phyloP scores from a whole-genome alignment of 1,140 invertebrate genomes.

The Macrosteles quadrilineatus region DNA sequence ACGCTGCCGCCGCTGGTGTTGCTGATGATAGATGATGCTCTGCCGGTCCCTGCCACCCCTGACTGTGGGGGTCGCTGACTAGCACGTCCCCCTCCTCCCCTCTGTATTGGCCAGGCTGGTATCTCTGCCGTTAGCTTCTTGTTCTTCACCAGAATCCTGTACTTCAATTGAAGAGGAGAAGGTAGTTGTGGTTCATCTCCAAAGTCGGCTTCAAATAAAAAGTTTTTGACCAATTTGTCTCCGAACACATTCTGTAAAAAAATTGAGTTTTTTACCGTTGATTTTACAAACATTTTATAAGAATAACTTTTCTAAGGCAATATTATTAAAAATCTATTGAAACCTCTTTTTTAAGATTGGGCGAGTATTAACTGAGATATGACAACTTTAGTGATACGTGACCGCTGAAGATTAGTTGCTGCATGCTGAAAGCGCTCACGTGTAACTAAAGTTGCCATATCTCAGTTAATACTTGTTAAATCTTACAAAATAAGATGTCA shows the following conservation, averaged over 20 bases:
- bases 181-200: slow-evolving; percentile 82
- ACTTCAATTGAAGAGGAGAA: slow-evolving; percentile 79
- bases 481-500: no score
- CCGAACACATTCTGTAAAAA: slow-evolving; percentile 81
- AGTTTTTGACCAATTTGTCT: slow-evolving; percentile 87
- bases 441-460: no score
- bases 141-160: slow-evolving; percentile 84
- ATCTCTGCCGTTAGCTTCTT: slow-evolving; percentile 75
- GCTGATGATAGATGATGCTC: slow-evolving; percentile 69
- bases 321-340: no score
- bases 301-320: no score
- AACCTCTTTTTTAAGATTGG: no score
- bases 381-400: no score
- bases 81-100: slow-evolving; percentile 10
- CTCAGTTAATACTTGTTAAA: no score
- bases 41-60: slow-evolving; percentile 47
- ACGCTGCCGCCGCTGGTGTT: slow-evolving; percentile 75
- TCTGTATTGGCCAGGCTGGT: slow-evolving; percentile 51
- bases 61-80: slow-evolving; percentile 21
- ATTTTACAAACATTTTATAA: no score
- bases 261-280: no score
- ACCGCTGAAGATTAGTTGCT: no score
- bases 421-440: no score
- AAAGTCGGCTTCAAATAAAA: slow-evolving; percentile 87
- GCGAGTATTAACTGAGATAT: no score